Conservation (phyloP, 2,888 invertebrate genomes). For the Dryococelus australis region DNA sequence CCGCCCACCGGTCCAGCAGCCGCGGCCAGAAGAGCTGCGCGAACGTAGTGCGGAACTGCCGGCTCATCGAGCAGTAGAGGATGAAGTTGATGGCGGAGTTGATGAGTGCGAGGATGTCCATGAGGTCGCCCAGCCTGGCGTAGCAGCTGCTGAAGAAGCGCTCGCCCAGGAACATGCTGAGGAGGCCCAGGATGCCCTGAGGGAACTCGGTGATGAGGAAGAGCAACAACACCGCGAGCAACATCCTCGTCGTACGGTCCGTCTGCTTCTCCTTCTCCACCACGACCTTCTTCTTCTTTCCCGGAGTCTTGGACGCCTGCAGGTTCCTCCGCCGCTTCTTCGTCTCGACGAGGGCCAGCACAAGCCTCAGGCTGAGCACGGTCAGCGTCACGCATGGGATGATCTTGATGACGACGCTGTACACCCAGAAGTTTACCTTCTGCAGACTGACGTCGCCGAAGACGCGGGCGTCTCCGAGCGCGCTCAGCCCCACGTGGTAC, state of each 20-base stretch:
- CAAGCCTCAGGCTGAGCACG: slow-evolving; percentile 78
- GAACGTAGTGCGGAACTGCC: slow-evolving; percentile 87
- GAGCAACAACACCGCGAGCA: slow-evolving; percentile 83
- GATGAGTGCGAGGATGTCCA: slow-evolving; percentile 88
- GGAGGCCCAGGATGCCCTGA: slow-evolving; percentile 61
- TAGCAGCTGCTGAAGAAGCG: slow-evolving; percentile 84
- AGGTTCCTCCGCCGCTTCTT: slow-evolving; percentile 78
- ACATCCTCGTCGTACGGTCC: slow-evolving; percentile 88
- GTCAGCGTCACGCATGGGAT: slow-evolving; percentile 90
- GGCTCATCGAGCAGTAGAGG: slow-evolving; percentile 91
- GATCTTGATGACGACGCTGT: slow-evolving; percentile 90
- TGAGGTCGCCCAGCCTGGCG: slow-evolving; percentile 80
- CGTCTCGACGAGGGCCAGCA: slow-evolving; percentile 79
- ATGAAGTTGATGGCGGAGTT: slow-evolving; percentile 67
- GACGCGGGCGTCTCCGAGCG: slow-evolving; percentile 57
- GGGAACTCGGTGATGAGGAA: slow-evolving; percentile 91
- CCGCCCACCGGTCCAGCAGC: slow-evolving; percentile 54
- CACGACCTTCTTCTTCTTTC: slow-evolving; percentile 46
- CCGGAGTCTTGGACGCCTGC: slow-evolving; percentile 62
- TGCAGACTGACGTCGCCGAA: slow-evolving; percentile 62
- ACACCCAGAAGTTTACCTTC: slow-evolving; percentile 85
- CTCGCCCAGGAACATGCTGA: slow-evolving; percentile 69
- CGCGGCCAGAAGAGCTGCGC: slow-evolving; percentile 73
- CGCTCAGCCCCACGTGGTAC: slow-evolving; percentile 75
- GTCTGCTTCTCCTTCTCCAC: slow-evolving; percentile 72